These are phyloP conservation scores for Drosophila differens DNA, from an alignment of 2,888 invertebrate species.

Conservation along the genomic window DNA sequence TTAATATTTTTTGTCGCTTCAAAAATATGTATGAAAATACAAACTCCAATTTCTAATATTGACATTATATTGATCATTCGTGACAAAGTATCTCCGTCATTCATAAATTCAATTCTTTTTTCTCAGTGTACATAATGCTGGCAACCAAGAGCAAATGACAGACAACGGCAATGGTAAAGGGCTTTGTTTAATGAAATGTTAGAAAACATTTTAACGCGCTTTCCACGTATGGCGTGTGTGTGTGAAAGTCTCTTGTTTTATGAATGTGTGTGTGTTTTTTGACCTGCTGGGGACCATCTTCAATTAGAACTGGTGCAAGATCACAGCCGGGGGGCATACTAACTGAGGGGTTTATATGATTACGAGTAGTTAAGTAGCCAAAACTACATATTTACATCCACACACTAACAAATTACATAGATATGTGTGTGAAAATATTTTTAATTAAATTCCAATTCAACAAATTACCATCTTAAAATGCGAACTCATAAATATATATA, in stretches of 20 bases:
- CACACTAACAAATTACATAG: fast-evolving
- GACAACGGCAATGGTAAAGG: slow-evolving; percentile 17
- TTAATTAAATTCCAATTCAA: background rate
- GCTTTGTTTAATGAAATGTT: slow-evolving; percentile 44
- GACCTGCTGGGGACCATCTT: slow-evolving; percentile 20
- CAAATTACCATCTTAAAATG: background rate
- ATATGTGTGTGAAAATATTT: background rate
- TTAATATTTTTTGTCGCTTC: background rate
- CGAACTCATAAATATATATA: background rate
- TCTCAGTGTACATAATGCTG: slow-evolving; percentile 6
- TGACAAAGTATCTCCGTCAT: background rate
- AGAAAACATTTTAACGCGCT: slow-evolving; percentile 51
- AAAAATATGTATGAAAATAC: background rate
- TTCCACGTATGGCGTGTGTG: slow-evolving; percentile 1
- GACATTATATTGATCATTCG: background rate
- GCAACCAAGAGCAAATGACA: slow-evolving; percentile 9
- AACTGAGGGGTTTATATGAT: background rate
- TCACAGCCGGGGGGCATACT: background rate
- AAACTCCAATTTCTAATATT: background rate
- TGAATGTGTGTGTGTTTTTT: slow-evolving; percentile 14
- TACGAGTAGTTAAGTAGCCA: background rate
- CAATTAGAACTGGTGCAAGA: slow-evolving; percentile 34
- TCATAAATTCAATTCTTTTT: no score
- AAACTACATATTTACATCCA: background rate
- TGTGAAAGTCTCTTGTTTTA: background rate